These are phyloP conservation scores for Cyanoderma ruficeps DNA, from an alignment of 2,113 vertebrate genomes.

Conservation along the genomic window DNA sequence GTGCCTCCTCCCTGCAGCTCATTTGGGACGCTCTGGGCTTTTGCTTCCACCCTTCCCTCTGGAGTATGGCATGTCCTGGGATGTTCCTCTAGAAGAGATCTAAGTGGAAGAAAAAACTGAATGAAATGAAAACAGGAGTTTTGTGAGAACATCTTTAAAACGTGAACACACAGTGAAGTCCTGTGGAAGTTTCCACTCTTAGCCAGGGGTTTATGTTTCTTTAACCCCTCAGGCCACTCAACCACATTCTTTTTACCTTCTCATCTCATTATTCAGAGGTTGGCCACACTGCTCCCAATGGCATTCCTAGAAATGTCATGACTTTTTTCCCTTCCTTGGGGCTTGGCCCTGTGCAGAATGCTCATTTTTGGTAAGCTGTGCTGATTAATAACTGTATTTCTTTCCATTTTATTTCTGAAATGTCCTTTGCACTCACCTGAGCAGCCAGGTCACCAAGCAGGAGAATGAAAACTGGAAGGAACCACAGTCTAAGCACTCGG, in stretches of 20 bases:
- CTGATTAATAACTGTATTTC: conserved; percentile 50
- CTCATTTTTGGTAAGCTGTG: conserved; percentile 13
- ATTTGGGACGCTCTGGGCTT: background rate
- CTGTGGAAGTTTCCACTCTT: background rate
- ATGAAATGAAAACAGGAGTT: background rate
- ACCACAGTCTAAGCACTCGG: background rate
- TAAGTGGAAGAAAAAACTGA: background rate
- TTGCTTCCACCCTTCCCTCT: background rate
- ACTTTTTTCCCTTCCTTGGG: conserved; percentile 35
- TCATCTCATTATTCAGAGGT: conserved; percentile 23
- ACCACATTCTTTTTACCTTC: background rate
- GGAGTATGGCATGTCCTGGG: accelerated
- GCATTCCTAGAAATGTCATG: conserved; percentile 56
- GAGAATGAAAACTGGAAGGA: background rate
- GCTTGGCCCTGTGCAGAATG: background rate
- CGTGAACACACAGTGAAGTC: background rate
- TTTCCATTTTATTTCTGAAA: conserved; percentile 40
- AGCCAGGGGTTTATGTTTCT: background rate
- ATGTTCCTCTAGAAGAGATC: background rate
- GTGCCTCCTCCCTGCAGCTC: background rate
- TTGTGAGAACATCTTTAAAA: background rate
- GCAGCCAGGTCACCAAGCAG: conserved; percentile 2
- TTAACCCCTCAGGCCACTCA: background rate
- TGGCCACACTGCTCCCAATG: background rate
- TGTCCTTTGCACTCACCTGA: conserved; percentile 3